A percentile compares a stretch with the other conserved stretches of the same genome.
These are phyloP conservation scores for Myotis brandtii DNA, from an alignment of 2,113 vertebrate species.

Conservation along the genomic window DNA sequence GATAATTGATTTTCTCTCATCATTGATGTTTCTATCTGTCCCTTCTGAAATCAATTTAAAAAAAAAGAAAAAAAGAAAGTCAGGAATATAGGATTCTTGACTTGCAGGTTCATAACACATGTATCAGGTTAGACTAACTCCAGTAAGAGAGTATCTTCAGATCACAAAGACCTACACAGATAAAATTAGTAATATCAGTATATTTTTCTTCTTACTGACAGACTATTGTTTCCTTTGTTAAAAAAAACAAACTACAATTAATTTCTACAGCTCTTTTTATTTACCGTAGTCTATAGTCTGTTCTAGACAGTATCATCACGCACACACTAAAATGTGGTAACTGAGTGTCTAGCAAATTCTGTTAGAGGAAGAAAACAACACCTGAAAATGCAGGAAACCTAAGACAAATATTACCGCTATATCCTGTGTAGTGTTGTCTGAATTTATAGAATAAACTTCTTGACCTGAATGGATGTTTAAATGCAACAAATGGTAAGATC, in stretches of 20 bases:
- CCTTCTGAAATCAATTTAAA: too few species aligned
- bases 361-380: not conserved
- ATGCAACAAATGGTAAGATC: slow-evolving; percentile 49
- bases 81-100: not conserved
- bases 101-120: not conserved
- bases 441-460: slow-evolving; percentile 71
- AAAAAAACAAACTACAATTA: not conserved
- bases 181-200: not conserved
- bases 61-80: not conserved
- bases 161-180: not conserved
- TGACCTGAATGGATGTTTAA: slow-evolving; percentile 68
- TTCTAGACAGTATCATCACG: not conserved
- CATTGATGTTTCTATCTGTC: too few species aligned
- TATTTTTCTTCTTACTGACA: not conserved
- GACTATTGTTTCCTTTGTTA: not conserved
- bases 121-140: not conserved
- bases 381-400: not conserved
- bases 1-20: too few species aligned
- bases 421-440: slow-evolving; percentile 30
- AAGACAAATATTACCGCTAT: not conserved
- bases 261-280: not conserved
- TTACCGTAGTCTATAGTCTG: not conserved
- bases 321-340: not conserved
- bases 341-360: not conserved
- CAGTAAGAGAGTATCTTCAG: not conserved